Evolutionary conservation across 2,797 vertebrate species (phyloP), one percentile per base, ranked within the genome.

Genomic region (Esox masquinongy): DNA sequence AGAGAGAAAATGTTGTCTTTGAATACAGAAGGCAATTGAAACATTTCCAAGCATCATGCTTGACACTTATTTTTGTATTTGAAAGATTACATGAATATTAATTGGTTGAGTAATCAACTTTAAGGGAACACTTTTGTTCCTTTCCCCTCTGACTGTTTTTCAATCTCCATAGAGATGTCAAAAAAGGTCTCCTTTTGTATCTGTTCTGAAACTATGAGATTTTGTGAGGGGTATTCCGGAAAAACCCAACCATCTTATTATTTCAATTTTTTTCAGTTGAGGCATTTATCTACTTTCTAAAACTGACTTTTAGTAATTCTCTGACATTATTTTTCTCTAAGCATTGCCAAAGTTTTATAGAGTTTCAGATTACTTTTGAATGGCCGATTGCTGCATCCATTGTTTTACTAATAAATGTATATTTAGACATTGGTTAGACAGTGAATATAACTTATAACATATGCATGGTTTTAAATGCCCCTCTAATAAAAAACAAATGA

Each of bases 321-420:
- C 29, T 73, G 78, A 72, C 83, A 79, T 77, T 76, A 81, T 82
- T 81, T 82, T 82, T 75, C 80, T 76, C 70, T 70, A 84, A 80
- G 72, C 80, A 79, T 89, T 89, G 88, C 87, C 88, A 91, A 92
- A 91, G 80, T 73, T 4, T 24, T 24, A 61, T 61, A 14, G 43
- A 24, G 34, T 15, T 24, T 50, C n/a, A 47, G 43, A 26, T 29
- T 8, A 24, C 22, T 47, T 47, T 47, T 11, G 12, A 47, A 11
- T 47, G 43, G 43, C 43, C 11, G 9, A 47, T 8, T 47, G 43
- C 1, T 47, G 12, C 43, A 47, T 47, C 43, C 12, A 14, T 47
- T 11, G 43, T 47, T 47, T 47, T 47, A 47, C 43, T 2, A 11
- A 47, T 6, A 6, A 2, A 43, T 43, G 1, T 6, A 43, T 43